Base-by-base conservation (phyloP, 1,140 invertebrate genomes). In the Ectropis grisescens region DNA sequence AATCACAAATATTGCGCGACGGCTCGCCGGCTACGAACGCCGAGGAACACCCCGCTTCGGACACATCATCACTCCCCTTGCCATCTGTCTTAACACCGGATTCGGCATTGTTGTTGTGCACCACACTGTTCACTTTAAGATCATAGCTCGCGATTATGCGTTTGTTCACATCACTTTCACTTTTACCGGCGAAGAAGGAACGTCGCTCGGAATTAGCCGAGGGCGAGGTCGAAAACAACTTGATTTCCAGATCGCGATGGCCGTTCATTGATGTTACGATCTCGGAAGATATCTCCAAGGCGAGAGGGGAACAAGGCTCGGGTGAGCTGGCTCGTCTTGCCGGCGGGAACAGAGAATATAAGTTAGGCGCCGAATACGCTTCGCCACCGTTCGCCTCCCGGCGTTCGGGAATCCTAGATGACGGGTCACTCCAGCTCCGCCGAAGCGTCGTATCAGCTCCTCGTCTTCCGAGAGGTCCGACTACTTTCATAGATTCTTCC, bases 261-360 rank as follows among this genome's bases (percentile, higher is more conserved):
- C 90, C 90, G 58, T 91, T 90, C 28, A 86, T 85, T 36, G 90
- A 91, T 11, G 90, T 91, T 16, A 92, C 88, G 37, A 92, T 91
- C 50, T 91, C 88, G 9, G 90, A 90, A 0, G 89, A 91, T n/a
- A 92, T 89, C 60, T 91, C 86, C 33, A 90, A 70, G 30, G 61
- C 68, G 29, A 69, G 57, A 32, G 57, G 66, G 24, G 47, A 76
- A 28, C 67, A 60, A 26, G 74, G 68, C 41, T 79, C 74, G 7
- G 64, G 76, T 41, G 58, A 75, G 57, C 70, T 82, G 53, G 46
- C 75, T 61, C 42, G 79, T 78, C 47, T 84, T 47, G 58, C 79
- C 65, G 45, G 85, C 83, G 66, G 86, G 82, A 55, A 87, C 71
- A 48, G 83, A 64, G 51, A 87, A 68, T 71, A 84, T 57, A 68